phyloP scores from a whole-genome alignment of 2,113 vertebrate species.

The Megaceryle maxima region DNA sequence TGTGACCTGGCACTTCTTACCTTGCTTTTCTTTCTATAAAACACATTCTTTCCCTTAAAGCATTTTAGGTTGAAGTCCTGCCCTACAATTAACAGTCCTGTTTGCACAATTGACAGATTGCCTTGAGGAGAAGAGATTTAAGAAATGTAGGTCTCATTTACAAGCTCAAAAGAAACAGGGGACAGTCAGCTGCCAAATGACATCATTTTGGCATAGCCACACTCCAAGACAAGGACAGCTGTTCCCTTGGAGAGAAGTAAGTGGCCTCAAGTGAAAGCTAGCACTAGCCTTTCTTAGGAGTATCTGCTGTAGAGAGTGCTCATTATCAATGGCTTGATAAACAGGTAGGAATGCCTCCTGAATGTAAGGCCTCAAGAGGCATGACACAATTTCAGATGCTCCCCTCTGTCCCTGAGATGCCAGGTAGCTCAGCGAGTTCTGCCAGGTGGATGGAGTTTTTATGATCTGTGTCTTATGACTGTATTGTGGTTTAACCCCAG shows the following conservation, averaged over 20 bases:
- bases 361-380: not conserved
- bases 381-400: not conserved
- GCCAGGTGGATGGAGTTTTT: not conserved
- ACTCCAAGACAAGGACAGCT: not conserved
- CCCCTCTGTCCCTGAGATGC: not conserved
- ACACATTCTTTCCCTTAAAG: not conserved
- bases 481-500: not conserved
- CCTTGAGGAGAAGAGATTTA: not conserved
- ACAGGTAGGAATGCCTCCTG: not conserved
- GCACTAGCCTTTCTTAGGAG: not conserved
- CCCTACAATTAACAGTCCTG: not conserved
- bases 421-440: not conserved
- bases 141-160: not conserved
- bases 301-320: not conserved
- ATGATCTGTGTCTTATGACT: not conserved
- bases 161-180: not conserved
- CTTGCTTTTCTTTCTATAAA: not conserved
- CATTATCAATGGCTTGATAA: not conserved
- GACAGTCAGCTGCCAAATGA: not conserved
- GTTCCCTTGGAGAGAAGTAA: not conserved
- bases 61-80: not conserved
- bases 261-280: not conserved
- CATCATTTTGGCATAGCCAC: not conserved
- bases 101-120: not conserved
- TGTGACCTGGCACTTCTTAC: not conserved